A percentile compares a stretch with the other conserved stretches of the same genome.
Conservation (phyloP, 2,888 invertebrate genomes). For the Dynastes grantii region DNA sequence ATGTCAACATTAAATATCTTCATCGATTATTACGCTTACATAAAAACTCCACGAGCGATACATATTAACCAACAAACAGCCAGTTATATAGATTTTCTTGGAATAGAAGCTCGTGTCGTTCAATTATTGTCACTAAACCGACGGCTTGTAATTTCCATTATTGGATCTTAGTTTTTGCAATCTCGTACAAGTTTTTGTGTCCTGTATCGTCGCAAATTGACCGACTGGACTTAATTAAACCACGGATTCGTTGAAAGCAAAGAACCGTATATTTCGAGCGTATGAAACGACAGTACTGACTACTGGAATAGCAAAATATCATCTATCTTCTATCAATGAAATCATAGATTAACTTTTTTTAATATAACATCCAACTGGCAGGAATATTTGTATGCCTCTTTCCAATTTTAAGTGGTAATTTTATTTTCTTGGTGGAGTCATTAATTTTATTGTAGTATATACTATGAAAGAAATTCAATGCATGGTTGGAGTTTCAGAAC, state of each 20-base stretch:
- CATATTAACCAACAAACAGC: not conserved
- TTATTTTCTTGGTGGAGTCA: too few species aligned
- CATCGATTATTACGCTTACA: not conserved
- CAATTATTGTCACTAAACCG: not conserved
- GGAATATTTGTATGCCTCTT: not conserved
- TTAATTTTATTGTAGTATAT: too few species aligned
- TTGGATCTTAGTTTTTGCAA: conserved; percentile 7
- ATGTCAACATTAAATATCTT: not conserved
- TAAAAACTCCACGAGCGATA: not conserved
- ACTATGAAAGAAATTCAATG: too few species aligned
- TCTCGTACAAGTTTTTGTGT: conserved; percentile 9
- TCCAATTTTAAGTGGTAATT: not conserved
- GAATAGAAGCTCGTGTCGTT: not conserved
- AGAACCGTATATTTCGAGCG: not conserved
- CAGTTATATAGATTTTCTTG: not conserved
- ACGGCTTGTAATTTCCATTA: conserved; percentile 6
- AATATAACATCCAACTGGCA: not conserved
- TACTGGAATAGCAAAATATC: not conserved
- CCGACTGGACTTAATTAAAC: conserved; percentile 20
- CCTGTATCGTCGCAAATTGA: conserved; percentile 1
- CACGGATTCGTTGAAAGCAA: not conserved
- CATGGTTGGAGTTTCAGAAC: too few species aligned
- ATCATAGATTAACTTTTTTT: not conserved
- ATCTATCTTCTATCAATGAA: not conserved
- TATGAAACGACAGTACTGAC: not conserved